Evolutionary conservation across 2,113 vertebrate species (phyloP).

Genomic region (Panurus biarmicus): DNA sequence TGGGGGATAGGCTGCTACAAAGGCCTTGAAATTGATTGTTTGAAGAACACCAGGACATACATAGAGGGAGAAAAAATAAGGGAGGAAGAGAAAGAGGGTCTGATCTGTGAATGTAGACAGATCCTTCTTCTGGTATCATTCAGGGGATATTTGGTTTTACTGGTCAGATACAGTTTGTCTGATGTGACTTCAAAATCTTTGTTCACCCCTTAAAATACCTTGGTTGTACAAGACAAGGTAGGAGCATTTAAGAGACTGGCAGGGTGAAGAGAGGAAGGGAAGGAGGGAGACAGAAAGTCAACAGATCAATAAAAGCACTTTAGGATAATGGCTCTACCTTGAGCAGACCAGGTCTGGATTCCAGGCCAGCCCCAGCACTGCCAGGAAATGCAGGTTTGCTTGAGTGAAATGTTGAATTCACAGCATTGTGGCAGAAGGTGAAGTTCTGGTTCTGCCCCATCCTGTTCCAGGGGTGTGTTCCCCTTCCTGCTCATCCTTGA

Average conservation of each 20-base stretch:
- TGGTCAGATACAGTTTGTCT: conserved; percentile 34
- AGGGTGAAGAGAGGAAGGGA: conserved; percentile 22
- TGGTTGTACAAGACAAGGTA: conserved; percentile 26
- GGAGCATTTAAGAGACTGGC: conserved; percentile 13
- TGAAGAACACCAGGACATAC: background rate
- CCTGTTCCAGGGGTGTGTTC: background rate
- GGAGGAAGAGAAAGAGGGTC: background rate
- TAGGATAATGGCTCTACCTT: conserved; percentile 74
- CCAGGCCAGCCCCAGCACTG: conserved; percentile 63
- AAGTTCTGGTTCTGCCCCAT: background rate
- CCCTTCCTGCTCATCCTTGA: background rate
- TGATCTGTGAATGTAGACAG: background rate
- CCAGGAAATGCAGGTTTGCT: conserved; percentile 68
- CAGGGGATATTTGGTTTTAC: background rate
- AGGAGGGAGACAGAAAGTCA: conserved; percentile 68
- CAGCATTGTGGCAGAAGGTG: background rate
- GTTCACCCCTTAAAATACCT: conserved; percentile 12
- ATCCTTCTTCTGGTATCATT: background rate
- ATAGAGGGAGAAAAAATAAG: background rate
- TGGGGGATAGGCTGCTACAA: background rate
- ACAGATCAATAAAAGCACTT: conserved; percentile 82
- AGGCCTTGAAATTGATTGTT: background rate
- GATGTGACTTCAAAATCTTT: conserved; percentile 50
- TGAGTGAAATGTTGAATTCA: conserved; percentile 51
- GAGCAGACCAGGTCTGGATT: conserved; percentile 44